Percentiles rank a stretch among this genome's conserved stretches.
Evolutionary conservation across 2,888 invertebrate species (phyloP).

Genomic region (Nezara viridula): DNA sequence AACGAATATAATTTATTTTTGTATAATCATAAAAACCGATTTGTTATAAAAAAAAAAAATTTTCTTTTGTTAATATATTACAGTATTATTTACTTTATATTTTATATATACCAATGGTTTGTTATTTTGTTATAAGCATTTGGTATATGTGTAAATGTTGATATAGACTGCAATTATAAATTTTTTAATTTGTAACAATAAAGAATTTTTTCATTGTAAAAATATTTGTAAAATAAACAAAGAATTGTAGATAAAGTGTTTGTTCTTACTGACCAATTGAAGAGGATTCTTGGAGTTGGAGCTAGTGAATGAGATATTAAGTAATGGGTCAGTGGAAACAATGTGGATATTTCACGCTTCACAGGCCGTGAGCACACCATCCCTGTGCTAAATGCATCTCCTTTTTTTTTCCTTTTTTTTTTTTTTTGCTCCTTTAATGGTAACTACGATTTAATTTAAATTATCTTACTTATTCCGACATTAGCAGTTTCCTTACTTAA

Average conservation of each 20-base stretch:
- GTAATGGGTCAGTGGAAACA: conserved; percentile 60
- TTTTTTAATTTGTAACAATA: neutral
- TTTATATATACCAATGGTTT: neutral
- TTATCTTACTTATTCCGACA: neutral
- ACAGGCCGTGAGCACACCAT: conserved; percentile 61
- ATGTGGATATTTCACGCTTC: conserved; percentile 64
- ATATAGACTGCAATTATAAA: conserved; percentile 12
- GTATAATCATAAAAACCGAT: neutral
- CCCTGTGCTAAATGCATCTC: conserved; percentile 28
- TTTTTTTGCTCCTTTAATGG: neutral
- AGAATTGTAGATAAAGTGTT: neutral
- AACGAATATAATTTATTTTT: conserved; percentile 10
- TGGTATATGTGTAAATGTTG: conserved; percentile 3
- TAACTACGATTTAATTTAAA: conserved; percentile 19
- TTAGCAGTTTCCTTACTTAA: neutral
- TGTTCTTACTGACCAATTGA: neutral
- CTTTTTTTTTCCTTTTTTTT: conserved; percentile 7
- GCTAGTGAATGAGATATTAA: neutral
- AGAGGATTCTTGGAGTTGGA: neutral
- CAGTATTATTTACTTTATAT: neutral
- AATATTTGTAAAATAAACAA: conserved; percentile 40
- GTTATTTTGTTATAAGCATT: neutral
- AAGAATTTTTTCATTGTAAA: conserved; percentile 33
- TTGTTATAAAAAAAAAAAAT: neutral
- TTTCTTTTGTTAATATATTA: neutral